Evolutionary conservation across 2,888 invertebrate species (phyloP), one percentile per base, ranked within the genome.

Genomic region (Callyntrura guangdongensis): DNA sequence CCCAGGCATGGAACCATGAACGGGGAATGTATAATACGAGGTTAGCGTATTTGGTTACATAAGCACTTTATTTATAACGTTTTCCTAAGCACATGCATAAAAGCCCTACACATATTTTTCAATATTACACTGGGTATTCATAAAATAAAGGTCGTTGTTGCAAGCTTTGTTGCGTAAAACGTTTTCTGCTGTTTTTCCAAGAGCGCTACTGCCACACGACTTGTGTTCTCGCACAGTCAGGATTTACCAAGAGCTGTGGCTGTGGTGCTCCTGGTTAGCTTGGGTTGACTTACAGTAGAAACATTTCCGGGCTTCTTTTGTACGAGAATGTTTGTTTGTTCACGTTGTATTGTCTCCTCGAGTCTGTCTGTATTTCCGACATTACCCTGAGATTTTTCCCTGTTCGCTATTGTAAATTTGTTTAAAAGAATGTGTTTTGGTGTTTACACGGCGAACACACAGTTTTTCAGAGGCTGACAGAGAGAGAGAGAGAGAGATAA

Each of bases 1-100:
- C n/a, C n/a, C 77, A 77, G 22, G 77, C 77, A 77, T 77, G 25
- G 53, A 77, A 77, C 53, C 77, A 77, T 77, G 77, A 77, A 53
- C 53, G 56, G 53, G 53, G 53, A 53, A 77, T 77, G 77, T 77
- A 53, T 20, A 22, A 20, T 25, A 25, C 17, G 9, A 9, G 20
- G 36, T 4, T 4, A 36, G 36, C 36, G 2, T 6, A 6, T 36
- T 36, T 36, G 6, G 36, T 36, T 36, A 36, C 36, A 36, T 36
- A 36, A 36, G 36, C 36, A 36, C 36, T 36, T 36, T 36, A 36
- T 9, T 53, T n/a, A 53, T 53, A 11, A 3, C 53, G 6, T 53
- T 53, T 53, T 9, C 11, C 53, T n/a, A 53, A 2, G 6, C 6
- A 2, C 12, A 53, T 61, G 9, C 22, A 22, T 61, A n/a, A 22